Evolutionary conservation across 2,888 invertebrate genomes (phyloP).

Genomic region (Pollenia amentaria): DNA sequence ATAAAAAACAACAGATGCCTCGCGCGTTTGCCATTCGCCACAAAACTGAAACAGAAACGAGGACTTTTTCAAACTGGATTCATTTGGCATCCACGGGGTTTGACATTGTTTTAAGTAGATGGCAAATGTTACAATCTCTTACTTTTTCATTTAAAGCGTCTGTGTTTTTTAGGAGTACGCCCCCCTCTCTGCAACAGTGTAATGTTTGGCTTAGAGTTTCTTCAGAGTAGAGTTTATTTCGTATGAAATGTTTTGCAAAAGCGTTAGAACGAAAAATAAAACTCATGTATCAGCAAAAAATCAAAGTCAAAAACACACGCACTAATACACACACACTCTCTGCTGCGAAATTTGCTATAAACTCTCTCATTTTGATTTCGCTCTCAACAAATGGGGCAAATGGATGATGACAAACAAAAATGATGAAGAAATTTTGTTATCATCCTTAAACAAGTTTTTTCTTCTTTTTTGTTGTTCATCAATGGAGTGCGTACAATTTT

Average conservation of each 20-base stretch:
- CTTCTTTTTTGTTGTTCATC: conserved; percentile 28
- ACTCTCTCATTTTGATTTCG: conserved; percentile 7
- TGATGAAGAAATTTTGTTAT: conserved; percentile 3
- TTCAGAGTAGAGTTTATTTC: background rate
- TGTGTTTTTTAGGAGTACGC: no score
- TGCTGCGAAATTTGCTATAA: background rate
- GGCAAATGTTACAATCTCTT: conserved; percentile 8
- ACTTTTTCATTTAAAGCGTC: background rate
- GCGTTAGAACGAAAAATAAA: background rate
- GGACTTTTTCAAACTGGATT: background rate
- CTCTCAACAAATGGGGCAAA: conserved; percentile 47
- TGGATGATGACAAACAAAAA: background rate
- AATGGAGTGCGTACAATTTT: conserved; percentile 64
- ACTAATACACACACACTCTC: conserved; percentile 10
- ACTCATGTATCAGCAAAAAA: conserved; percentile 9
- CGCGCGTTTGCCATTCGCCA: conserved; percentile 70
- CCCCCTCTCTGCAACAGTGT: background rate
- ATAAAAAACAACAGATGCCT: conserved; percentile 22
- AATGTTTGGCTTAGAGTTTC: conserved; percentile 8
- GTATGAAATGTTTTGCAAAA: conserved; percentile 28
- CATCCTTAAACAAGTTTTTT: conserved; percentile 29
- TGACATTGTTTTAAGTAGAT: conserved; percentile 34
- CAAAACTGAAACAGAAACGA: conserved; percentile 55
- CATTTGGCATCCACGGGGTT: conserved; percentile 32
- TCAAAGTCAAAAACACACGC: conserved; percentile 8